Evolutionary conservation across 2,113 vertebrate genomes (phyloP), one percentile per base, ranked within the genome.

Genomic region (Pomatorhinus ruficollis): DNA sequence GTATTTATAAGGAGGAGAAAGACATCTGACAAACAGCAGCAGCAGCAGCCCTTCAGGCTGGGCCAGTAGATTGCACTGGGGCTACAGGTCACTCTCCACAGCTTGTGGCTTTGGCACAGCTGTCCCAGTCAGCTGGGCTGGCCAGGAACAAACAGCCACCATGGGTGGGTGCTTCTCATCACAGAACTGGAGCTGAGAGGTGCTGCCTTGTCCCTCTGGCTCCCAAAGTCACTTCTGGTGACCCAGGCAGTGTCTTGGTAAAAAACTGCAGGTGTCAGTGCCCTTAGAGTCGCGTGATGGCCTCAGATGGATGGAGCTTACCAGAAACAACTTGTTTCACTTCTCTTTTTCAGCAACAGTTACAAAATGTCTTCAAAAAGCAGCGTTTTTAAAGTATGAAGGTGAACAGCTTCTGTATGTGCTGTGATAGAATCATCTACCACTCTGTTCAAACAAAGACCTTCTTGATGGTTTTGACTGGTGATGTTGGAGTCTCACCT

Each of bases 291-390:
- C 12, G 0, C 4, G 11, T 22, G 45, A 79, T 44, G 61, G 64
- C 83, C 76, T 79, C 37, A 31, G 57, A 49, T 22, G 54, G 40
- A 37, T 3, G 4, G 33, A 74, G 44, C 7, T 76, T 71, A 11
- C 5, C 20, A 87, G 45, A 93, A 84, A 54, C 49, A 50, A 39
- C 27, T 68, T 27, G 74, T 96, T 96, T 96, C 96, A 54, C 65
- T 97, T 97, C 96, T 91, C 94, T 64, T 95, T 96, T 93, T 49
- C 70, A 69, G 42, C 31, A 74, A 24, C 27, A 49, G 39, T 31
- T 85, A 90, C 35, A 90, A 95, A 90, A 95, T 64, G 79, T 61
- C 78, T 85, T 63, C 18, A 33, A 85, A 96, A 89, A 59, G 10
- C 63, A 88, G 54, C 1, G 6, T 59, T 80, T 91, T 31, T 44